Percentiles rank a stretch among this genome's conserved stretches.
Evolutionary conservation across 2,888 invertebrate genomes (phyloP).

Genomic region (Limulus polyphemus): DNA sequence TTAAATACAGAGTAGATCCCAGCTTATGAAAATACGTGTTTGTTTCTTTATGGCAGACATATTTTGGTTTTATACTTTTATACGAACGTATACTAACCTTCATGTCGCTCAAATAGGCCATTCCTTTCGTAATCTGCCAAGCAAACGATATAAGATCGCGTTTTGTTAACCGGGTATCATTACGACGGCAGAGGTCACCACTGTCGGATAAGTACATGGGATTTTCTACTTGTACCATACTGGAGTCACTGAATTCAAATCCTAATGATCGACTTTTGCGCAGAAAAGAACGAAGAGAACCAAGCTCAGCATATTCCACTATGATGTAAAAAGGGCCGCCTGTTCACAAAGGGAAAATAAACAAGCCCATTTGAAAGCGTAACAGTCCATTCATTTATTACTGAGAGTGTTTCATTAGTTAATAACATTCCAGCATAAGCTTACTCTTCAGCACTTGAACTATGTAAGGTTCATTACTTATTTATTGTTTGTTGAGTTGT

Average conservation of each 20-base stretch:
- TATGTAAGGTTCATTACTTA: too few species aligned
- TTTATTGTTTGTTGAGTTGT: too few species aligned
- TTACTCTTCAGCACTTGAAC: too few species aligned
- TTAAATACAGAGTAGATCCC: too few species aligned
- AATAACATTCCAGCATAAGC: too few species aligned
- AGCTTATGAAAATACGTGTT: too few species aligned
- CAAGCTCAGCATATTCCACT: slow-evolving; percentile 64
- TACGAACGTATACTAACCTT: slow-evolving; percentile 50
- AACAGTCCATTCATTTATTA: too few species aligned
- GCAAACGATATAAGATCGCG: slow-evolving; percentile 64
- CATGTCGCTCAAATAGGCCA: slow-evolving; percentile 64
- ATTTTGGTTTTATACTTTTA: background rate
- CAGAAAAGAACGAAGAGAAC: slow-evolving; percentile 59
- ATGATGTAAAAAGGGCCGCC: slow-evolving; percentile 60
- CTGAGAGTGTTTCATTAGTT: too few species aligned
- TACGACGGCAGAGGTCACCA: slow-evolving; percentile 32
- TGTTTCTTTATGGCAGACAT: background rate
- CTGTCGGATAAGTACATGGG: slow-evolving; percentile 1
- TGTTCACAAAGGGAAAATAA: slow-evolving; percentile 28
- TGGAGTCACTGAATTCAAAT: slow-evolving; percentile 26
- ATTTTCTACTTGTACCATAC: background rate
- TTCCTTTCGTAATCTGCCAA: slow-evolving; percentile 72
- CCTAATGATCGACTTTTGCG: slow-evolving; percentile 48
- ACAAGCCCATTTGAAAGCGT: too few species aligned
- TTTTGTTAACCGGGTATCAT: slow-evolving; percentile 38